Conservation (phyloP, 1,140 invertebrate species). For the Megalopta genalis region DNA sequence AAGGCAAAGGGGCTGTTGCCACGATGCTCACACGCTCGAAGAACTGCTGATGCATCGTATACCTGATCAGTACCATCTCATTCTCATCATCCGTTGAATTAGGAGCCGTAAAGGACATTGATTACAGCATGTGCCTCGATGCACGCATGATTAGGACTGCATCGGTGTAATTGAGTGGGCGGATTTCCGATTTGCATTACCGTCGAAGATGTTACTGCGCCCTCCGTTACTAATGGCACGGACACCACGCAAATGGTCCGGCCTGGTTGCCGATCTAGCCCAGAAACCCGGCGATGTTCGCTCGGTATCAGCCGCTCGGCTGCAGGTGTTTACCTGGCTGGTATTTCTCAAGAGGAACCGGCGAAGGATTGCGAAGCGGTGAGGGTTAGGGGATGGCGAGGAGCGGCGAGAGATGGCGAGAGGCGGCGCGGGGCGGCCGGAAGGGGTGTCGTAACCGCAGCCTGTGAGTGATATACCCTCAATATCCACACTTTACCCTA, state of each 20-base stretch:
- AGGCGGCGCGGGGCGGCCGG: neutral
- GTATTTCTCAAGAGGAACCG: constrained; percentile 54
- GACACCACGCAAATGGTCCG: constrained; percentile 59
- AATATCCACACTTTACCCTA: constrained; percentile 76
- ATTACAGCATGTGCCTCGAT: constrained; percentile 55
- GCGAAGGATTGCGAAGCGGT: neutral
- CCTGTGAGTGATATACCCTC: constrained; percentile 76
- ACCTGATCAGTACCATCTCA: neutral
- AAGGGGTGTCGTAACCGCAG: constrained; percentile 61
- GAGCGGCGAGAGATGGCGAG: constrained; percentile 7
- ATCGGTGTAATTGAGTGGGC: constrained; percentile 69
- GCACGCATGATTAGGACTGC: constrained; percentile 67
- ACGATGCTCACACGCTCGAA: neutral
- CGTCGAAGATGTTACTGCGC: constrained; percentile 63
- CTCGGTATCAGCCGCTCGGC: constrained; percentile 22
- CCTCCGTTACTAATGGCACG: constrained; percentile 61
- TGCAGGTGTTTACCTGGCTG: constrained; percentile 55
- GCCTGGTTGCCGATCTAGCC: constrained; percentile 41
- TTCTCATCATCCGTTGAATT: constrained; percentile 55
- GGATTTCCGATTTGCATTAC: constrained; percentile 73
- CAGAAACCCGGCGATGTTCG: constrained; percentile 15
- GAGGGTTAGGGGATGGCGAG: constrained; percentile 1
- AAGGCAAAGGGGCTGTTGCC: too few relatives aligned
- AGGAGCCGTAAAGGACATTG: constrained; percentile 55
- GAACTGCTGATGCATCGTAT: neutral